A percentile compares a stretch with the other conserved stretches of the same genome.
Evolutionary conservation across 2,113 vertebrate genomes (phyloP).

Genomic region (Neodontobutis hainanensis): DNA sequence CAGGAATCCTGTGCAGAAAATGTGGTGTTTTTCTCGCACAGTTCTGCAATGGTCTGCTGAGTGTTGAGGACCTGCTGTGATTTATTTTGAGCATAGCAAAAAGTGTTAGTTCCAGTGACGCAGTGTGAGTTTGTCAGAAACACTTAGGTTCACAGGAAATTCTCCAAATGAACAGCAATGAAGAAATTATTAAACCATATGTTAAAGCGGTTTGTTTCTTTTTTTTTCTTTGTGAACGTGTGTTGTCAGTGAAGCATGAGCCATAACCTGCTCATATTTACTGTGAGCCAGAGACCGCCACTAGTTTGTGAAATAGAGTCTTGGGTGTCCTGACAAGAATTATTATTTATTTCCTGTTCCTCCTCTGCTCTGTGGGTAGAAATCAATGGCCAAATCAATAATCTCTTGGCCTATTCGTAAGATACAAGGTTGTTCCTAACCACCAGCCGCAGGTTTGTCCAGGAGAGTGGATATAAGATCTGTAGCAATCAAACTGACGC

Average conservation of each 20-base stretch:
- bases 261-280: constrained; percentile 1
- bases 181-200: no score
- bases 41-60: constrained; percentile 7
- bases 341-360: constrained; percentile 61
- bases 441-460: constrained; percentile 35
- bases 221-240: no score
- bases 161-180: neutral
- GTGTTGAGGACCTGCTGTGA: constrained; percentile 23
- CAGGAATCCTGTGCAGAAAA: constrained; percentile 7
- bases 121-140: neutral
- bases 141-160: neutral
- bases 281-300: constrained; percentile 5
- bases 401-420: constrained; percentile 50
- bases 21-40: neutral
- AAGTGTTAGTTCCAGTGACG: constrained; percentile 4
- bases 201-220: neutral
- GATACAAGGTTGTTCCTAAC: constrained; percentile 55
- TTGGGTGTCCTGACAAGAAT: constrained; percentile 44
- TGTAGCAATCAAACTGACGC: constrained; percentile 35
- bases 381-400: constrained; percentile 76
- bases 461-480: constrained; percentile 23
- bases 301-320: constrained; percentile 32
- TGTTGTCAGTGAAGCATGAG: neutral
- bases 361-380: constrained; percentile 51
- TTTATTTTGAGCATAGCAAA: constrained; percentile 1